These are phyloP conservation scores for Rynchops niger DNA, from an alignment of 2,113 vertebrate species.

Conservation along the genomic window DNA sequence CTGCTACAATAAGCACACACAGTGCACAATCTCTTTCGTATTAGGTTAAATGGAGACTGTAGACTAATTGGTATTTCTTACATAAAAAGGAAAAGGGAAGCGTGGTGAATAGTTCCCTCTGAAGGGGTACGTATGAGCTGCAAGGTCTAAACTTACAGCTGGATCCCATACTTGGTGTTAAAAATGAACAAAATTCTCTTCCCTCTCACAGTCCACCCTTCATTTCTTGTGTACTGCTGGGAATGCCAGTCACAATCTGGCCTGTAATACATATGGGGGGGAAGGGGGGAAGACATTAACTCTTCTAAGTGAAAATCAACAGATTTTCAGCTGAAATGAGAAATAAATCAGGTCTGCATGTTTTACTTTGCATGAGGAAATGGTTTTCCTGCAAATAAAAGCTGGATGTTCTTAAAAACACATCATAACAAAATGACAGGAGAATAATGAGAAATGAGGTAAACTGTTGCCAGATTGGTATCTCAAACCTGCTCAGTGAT, in stretches of 20 bases:
- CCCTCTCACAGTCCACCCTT: background rate
- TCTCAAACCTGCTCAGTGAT: background rate
- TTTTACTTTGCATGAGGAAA: background rate
- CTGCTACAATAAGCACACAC: background rate
- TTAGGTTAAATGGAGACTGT: background rate
- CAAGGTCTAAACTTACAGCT: background rate
- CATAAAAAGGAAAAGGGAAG: background rate
- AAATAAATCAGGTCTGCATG: conserved; percentile 3
- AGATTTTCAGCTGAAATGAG: background rate
- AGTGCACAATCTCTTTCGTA: background rate
- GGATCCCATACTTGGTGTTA: background rate
- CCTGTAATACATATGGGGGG: background rate
- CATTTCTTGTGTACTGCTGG: background rate
- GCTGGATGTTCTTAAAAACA: conserved; percentile 15
- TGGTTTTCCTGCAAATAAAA: conserved; percentile 11
- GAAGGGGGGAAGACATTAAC: background rate
- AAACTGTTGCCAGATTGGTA: background rate
- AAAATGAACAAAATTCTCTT: background rate
- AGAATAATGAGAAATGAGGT: background rate
- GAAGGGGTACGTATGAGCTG: background rate
- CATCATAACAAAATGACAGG: conserved; percentile 11
- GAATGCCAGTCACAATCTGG: background rate
- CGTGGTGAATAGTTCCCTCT: background rate
- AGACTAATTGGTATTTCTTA: background rate
- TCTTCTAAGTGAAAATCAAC: background rate